Base-by-base conservation (phyloP, 2,113 vertebrate genomes). In the Hylia prasina region DNA sequence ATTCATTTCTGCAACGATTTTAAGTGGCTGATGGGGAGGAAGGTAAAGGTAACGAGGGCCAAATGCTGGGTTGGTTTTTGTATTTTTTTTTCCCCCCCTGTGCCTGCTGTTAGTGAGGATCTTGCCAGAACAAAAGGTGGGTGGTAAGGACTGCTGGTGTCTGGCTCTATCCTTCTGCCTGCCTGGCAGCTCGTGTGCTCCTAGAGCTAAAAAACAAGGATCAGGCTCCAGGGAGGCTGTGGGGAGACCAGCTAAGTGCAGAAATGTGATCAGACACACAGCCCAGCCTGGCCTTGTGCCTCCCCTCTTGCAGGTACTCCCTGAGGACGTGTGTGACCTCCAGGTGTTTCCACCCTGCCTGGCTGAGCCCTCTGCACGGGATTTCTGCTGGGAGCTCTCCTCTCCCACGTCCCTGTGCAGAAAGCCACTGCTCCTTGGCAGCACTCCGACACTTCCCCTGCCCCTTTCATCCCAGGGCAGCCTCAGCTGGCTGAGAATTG, bases 111-210 rank as follows among this genome's bases (percentile, higher is more conserved):
- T 66, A 40, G 50, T 33, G 87, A 83, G 3, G 40, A 35, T 53
- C 51, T 75, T 91, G 54, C 54, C 69, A 87, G 77, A 75, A 66
- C 51, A 87, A 82, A 89, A 72, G 42, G 76, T 78, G 81, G 35
- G 44, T 84, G 77, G 51, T 58, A 9, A 83, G 86, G 76, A 35
- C 58, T 92, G 51, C 33, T 27, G 42, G 47, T 66, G 60, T 63
- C 90, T 87, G 87, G n/a, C 50, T 89, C 18, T 92, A 83, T 21
- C 48, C 48, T 86, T 40, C 63, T 90, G 82, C 77, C 64, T 66
- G 60, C 7, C 8, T 94, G 80, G 68, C 54, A 83, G 37, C 58
- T 94, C 7, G 0, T 44, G 57, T 40, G 51, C 51, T 92, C 68
- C 56, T 31, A 2, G 45, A 80, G 58, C 73, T 82, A 2, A 56